Base-by-base conservation (phyloP, 1,140 invertebrate genomes). In the Nixonia krombeini region DNA sequence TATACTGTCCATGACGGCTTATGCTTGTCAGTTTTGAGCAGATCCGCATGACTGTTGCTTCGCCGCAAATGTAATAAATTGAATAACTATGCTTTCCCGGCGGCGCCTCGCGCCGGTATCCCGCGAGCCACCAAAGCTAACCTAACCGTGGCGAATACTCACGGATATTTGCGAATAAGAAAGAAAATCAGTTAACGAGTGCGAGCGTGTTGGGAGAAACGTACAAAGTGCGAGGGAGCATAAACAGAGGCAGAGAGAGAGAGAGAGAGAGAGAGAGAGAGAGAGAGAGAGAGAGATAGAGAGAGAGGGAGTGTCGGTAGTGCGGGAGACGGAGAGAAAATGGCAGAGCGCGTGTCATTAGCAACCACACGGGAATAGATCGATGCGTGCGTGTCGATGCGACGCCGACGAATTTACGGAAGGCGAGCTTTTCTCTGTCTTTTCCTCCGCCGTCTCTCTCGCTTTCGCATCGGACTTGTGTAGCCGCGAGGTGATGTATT, bases 401-500 rank as follows among this genome's bases (percentile, higher is more conserved):
- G 31, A 68, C 44, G 52, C 42, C 64, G 72, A 73, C 57, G 64
- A 66, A 42, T 70, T 75, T 63, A 53, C 62, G 61, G 51, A 70
- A 76, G 52, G 44, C 51, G 46, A 56, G 50, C 62, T 59, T 63
- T 55, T 64, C 52, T 52, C 15, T 45, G 56, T 55, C 46, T 64
- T 63, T 63, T 69, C 49, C 41, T 35, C 42, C 45, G 15, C 38
- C 55, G 45, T 51, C 31, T 55, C 63, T 29, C 40, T 50, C 29
- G 55, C 58, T 9, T 55, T 53, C 58, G 46, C 37, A 63, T 49
- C 40, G 25, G 59, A 47, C 59, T 72, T 66, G 67, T 41, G 23
- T 65, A 63, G 58, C 38, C 63, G 66, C 44, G 49, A 44, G 53
- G 67, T 67, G 47, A 75, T 73, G 79, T 84, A 83, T 83, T 82